Evolutionary conservation across 2,888 invertebrate species (phyloP).

Genomic region (Leucania comma): DNA sequence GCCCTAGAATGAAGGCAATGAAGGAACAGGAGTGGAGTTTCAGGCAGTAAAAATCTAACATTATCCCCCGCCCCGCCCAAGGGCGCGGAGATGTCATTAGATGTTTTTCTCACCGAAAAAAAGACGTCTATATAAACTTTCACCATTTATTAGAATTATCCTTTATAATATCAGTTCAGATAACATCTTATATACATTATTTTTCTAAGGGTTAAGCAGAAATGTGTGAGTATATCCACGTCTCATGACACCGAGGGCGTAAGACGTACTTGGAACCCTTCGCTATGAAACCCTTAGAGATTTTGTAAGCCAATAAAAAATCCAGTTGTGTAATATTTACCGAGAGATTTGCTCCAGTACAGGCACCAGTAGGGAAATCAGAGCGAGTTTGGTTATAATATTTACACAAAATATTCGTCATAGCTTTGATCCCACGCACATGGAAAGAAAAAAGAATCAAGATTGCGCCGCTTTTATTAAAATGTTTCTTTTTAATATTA

Average conservation of each 20-base stretch:
- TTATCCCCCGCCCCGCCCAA: too few relatives aligned
- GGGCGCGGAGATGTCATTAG: too few relatives aligned
- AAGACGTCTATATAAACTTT: too few relatives aligned
- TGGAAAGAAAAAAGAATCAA: slow-evolving; percentile 6
- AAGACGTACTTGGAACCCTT: neutral
- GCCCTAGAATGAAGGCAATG: too few relatives aligned
- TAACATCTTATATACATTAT: too few relatives aligned
- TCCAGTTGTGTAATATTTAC: slow-evolving; percentile 20
- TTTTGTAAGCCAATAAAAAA: slow-evolving; percentile 26
- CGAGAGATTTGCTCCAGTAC: slow-evolving; percentile 2
- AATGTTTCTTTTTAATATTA: slow-evolving; percentile 28
- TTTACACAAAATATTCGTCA: slow-evolving; percentile 49
- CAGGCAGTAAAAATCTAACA: too few relatives aligned
- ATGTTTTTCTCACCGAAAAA: too few relatives aligned
- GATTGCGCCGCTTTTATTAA: slow-evolving; percentile 9
- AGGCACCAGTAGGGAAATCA: slow-evolving; percentile 32
- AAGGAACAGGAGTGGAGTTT: too few relatives aligned
- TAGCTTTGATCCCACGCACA: slow-evolving; percentile 31
- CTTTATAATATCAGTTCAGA: too few relatives aligned
- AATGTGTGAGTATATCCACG: too few relatives aligned
- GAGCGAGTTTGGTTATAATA: slow-evolving; percentile 43
- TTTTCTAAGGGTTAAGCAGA: too few relatives aligned
- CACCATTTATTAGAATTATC: too few relatives aligned
- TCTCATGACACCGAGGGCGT: neutral
- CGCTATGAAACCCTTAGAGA: neutral